Evolutionary conservation across 2,888 invertebrate species (phyloP), one percentile per base, ranked within the genome.

Genomic region (Ormia ochracea): DNA sequence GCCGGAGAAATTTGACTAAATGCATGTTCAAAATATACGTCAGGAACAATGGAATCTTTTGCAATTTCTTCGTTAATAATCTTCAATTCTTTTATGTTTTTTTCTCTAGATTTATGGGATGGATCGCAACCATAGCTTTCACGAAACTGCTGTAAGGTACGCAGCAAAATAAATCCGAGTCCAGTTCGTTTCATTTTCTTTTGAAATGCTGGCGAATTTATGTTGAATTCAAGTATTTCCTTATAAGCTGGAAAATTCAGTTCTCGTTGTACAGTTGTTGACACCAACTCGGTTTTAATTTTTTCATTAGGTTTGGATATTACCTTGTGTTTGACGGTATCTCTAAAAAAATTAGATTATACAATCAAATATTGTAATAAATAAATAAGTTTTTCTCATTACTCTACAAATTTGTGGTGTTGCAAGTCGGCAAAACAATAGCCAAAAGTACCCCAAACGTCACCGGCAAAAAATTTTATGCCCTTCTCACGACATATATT

Each of bases 391-490:
- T 43, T 5, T 12, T 5, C 0, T 31, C 81, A 93, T 91, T 90
- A 96, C 96, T 94, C 94, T 58, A 92, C 93, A 90, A 92, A 96
- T 83, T 94, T 93, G 86, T 97, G 97, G 66, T 93, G 93, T 54
- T 95, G 93, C 54, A 98, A 92, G 90, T 99, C 98, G 12, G 95
- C 93, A 88, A 98, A 96, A 87, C 95, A 94, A 89, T 94, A 98
- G 0, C 98, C 98, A 90, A 95, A 95, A 91, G 94, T 94, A 48
- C 99, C 99, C 94, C 95, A 97, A 10, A 97, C 96, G 89, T 97
- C 96, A 0, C 96, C 96, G 83, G 94, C 94, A 84, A 97, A 94
- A 86, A 98, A 96, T 86, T 96, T 95, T 21, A 96, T 92, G 50
- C 93, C 93, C 63, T 92, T 91, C 66, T 93, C 92, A 10, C 95